Evolutionary conservation across 2,797 vertebrate species (phyloP).

Genomic region (Pseudopleuronectes americanus): DNA sequence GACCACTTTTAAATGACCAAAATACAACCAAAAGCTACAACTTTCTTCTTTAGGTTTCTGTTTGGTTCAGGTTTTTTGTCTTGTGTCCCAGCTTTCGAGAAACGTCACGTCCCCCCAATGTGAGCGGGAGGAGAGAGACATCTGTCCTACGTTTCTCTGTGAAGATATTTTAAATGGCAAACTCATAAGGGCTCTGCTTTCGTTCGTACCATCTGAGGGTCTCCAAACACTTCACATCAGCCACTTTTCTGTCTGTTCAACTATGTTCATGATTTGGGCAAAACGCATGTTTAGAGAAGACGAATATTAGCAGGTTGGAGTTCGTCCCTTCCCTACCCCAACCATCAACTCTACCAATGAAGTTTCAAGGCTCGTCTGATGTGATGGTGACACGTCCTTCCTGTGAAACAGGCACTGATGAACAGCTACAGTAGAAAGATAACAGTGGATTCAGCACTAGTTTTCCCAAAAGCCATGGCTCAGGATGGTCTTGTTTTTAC

Average conservation of each 20-base stretch:
- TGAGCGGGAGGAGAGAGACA: slow-evolving; percentile 18
- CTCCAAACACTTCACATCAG: slow-evolving; percentile 58
- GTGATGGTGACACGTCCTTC: slow-evolving; percentile 64
- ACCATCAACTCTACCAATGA: slow-evolving; percentile 63
- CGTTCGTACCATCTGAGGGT: slow-evolving; percentile 63
- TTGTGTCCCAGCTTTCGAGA: slow-evolving; percentile 25
- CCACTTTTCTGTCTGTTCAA: slow-evolving; percentile 59
- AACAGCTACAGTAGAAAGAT: slow-evolving; percentile 58
- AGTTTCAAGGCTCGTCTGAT: slow-evolving; percentile 62
- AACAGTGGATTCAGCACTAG: slow-evolving; percentile 73
- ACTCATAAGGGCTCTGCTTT: slow-evolving; percentile 71
- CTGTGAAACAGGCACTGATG: slow-evolving; percentile 74
- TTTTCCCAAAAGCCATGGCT: slow-evolving; percentile 79
- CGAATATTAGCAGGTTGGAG: slow-evolving; percentile 64
- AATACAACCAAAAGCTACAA: slow-evolving; percentile 82
- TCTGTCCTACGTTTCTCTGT: slow-evolving; percentile 55
- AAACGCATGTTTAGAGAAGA: slow-evolving; percentile 68
- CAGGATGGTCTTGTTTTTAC: slow-evolving; percentile 78
- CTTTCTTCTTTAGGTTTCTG: slow-evolving; percentile 58
- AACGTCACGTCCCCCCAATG: background rate
- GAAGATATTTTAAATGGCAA: slow-evolving; percentile 67
- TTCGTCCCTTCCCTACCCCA: slow-evolving; percentile 49
- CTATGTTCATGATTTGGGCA: slow-evolving; percentile 69
- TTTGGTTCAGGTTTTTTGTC: slow-evolving; percentile 52
- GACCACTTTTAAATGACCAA: slow-evolving; percentile 78